phyloP scores from a whole-genome alignment of 2,888 invertebrate genomes.

The Oxytorus armatus region DNA sequence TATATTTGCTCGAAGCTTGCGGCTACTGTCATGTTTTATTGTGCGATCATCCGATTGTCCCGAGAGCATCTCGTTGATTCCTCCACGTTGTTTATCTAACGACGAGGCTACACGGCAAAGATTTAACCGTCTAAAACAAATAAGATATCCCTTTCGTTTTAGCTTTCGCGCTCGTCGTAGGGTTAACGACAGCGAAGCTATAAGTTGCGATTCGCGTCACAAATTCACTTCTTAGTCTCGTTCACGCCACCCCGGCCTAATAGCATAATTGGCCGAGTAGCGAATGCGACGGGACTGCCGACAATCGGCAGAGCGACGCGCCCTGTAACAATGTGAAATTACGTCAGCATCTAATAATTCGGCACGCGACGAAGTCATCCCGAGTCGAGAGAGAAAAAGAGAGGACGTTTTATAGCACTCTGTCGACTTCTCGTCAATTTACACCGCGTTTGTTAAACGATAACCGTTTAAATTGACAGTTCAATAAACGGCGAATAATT shows the following conservation, averaged over 20 bases:
- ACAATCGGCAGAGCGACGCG: conserved; percentile 67
- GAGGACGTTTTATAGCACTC: neutral
- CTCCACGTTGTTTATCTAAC: no score
- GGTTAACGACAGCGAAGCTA: conserved; percentile 24
- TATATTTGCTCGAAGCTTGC: conserved; percentile 41
- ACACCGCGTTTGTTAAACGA: conserved; percentile 23
- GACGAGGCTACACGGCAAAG: no score
- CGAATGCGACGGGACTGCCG: conserved; percentile 72
- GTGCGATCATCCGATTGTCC: conserved; percentile 82
- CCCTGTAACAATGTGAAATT: conserved; percentile 70
- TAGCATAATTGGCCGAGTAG: conserved; percentile 81
- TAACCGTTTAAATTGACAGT: conserved; percentile 39
- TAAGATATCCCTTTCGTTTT: neutral
- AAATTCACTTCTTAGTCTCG: conserved; percentile 63
- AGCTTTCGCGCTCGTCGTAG: neutral
- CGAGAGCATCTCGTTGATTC: conserved; percentile 18
- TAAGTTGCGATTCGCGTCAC: conserved; percentile 73
- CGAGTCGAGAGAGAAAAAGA: conserved; percentile 59
- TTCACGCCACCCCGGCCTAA: conserved; percentile 72
- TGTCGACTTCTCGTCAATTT: conserved; percentile 36
- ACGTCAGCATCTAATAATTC: conserved; percentile 83
- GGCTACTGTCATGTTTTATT: conserved; percentile 79
- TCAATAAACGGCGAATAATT: conserved; percentile 36
- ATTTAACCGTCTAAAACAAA: neutral
- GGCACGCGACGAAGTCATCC: conserved; percentile 83